Percentiles rank a stretch among this genome's conserved stretches.
These are phyloP conservation scores for Drosophila lacicola DNA, from an alignment of 2,888 invertebrate species.

Conservation along the genomic window DNA sequence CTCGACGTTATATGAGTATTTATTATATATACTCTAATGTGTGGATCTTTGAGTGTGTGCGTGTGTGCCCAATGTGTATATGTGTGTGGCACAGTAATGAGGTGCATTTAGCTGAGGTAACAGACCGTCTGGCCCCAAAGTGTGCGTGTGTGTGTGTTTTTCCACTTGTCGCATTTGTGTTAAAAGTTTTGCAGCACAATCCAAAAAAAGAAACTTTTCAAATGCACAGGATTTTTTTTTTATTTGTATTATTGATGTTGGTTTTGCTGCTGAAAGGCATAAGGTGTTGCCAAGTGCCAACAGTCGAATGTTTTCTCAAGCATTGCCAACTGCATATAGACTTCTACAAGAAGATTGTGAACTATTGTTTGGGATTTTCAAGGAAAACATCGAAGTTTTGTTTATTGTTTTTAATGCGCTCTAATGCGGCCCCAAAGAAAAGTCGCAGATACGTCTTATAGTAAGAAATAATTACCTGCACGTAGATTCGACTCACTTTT, in stretches of 20 bases:
- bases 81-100: constrained; percentile 66
- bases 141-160: constrained; percentile 20
- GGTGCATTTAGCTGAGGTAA: constrained; percentile 71
- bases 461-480: too few species aligned
- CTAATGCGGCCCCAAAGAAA: too few species aligned
- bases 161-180: constrained; percentile 27
- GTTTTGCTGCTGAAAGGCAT: constrained; percentile 21
- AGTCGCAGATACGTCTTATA: too few species aligned
- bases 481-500: too few species aligned
- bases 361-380: too few species aligned
- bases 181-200: constrained; percentile 31
- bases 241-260: constrained; percentile 32
- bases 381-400: too few species aligned
- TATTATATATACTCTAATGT: constrained; percentile 34
- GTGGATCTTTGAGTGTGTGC: constrained; percentile 4
- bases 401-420: too few species aligned
- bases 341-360: not conserved
- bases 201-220: constrained; percentile 41
- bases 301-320: constrained; percentile 17
- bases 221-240: constrained; percentile 23
- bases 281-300: constrained; percentile 53
- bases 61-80: constrained; percentile 28
- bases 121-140: constrained; percentile 48
- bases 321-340: not conserved
- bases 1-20: constrained; percentile 50